These are phyloP conservation scores for Heptranchias perlo DNA, from an alignment of 2,113 vertebrate species.

Conservation along the genomic window DNA sequence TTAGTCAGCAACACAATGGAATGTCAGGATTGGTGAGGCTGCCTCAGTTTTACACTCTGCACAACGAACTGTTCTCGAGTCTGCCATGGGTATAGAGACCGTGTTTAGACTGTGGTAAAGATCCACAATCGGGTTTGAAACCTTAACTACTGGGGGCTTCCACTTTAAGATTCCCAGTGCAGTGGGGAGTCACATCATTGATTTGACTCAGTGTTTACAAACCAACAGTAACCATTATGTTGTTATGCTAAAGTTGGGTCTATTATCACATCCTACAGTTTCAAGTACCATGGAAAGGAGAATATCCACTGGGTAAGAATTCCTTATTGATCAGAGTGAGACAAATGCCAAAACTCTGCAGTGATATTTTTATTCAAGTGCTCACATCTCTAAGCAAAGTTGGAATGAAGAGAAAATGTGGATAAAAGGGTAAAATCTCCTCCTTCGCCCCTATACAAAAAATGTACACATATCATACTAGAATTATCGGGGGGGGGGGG, in stretches of 20 bases:
- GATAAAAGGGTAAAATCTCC: not conserved
- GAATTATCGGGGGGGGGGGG: not conserved
- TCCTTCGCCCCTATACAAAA: not conserved
- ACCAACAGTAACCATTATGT: not conserved
- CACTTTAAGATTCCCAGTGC: not conserved
- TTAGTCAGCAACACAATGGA: constrained; percentile 3
- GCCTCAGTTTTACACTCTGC: constrained; percentile 9
- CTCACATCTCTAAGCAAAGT: not conserved
- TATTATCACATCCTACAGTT: not conserved
- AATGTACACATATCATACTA: not conserved
- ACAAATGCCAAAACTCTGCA: not conserved
- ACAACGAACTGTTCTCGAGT: constrained; percentile 23
- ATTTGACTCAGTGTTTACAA: not conserved
- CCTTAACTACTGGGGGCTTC: not conserved
- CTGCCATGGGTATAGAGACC: not conserved
- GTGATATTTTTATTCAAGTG: constrained; percentile 1
- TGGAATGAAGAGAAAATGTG: not conserved
- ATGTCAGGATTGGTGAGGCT: not conserved
- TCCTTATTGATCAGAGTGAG: not conserved
- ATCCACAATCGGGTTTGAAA: not conserved
- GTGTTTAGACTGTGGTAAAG: not conserved
- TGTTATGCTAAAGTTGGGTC: not conserved
- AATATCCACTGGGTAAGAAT: not conserved
- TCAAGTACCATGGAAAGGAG: not conserved
- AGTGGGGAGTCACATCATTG: not conserved